These are phyloP conservation scores for Helicolenus hilgendorfi DNA, from an alignment of 2,797 vertebrate genomes.

Conservation along the genomic window DNA sequence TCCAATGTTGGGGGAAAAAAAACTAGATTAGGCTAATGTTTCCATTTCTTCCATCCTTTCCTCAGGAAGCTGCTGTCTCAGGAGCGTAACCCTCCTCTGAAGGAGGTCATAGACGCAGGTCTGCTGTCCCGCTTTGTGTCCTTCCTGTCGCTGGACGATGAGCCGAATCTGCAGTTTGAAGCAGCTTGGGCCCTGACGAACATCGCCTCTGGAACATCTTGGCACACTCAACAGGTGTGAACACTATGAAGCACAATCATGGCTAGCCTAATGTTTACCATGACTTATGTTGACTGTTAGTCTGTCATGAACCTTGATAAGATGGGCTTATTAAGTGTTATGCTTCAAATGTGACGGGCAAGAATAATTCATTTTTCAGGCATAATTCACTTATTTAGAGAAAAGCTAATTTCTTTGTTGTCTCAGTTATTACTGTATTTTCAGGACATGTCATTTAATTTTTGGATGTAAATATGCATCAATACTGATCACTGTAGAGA, in stretches of 20 bases:
- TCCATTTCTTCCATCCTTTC: background rate
- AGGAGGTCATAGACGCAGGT: slow-evolving; percentile 90
- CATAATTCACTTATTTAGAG: too few species aligned
- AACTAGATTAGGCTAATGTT: background rate
- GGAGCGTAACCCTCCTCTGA: slow-evolving; percentile 91
- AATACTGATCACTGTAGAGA: too few species aligned
- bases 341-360: too few species aligned
- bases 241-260: background rate
- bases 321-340: too few species aligned
- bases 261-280: background rate
- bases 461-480: too few species aligned
- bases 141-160: slow-evolving; percentile 88
- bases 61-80: slow-evolving; percentile 93
- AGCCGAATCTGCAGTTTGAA: slow-evolving; percentile 93
- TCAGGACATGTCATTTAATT: too few species aligned
- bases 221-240: slow-evolving; percentile 89
- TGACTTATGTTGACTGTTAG: background rate
- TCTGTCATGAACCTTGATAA: too few species aligned
- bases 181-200: slow-evolving; percentile 97
- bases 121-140: slow-evolving; percentile 92
- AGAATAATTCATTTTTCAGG: too few species aligned
- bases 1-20: background rate
- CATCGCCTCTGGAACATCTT: slow-evolving; percentile 93
- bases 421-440: too few species aligned
- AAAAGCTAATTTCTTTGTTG: too few species aligned